These are phyloP conservation scores for Tinea trinotella DNA, from an alignment of 2,888 invertebrate species.

Conservation along the genomic window DNA sequence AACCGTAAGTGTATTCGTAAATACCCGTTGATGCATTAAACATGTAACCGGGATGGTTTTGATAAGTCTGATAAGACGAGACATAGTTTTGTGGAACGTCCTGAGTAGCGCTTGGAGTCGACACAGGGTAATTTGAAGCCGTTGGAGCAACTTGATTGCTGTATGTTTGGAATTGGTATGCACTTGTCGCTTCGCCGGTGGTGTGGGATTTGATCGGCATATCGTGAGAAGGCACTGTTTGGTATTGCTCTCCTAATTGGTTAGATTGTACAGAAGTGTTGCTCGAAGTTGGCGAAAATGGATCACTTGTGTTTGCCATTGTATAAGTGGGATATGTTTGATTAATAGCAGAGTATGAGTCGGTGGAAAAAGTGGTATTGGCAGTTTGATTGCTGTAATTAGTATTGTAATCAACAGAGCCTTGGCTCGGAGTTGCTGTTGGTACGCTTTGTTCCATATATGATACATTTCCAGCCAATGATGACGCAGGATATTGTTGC, in stretches of 20 bases:
- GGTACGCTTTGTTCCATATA: constrained; percentile 8
- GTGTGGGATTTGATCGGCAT: constrained; percentile 61
- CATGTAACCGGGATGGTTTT: constrained; percentile 75
- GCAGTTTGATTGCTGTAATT: too few species aligned
- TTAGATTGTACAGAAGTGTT: not conserved
- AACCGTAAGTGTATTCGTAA: constrained; percentile 76
- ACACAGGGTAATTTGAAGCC: not conserved
- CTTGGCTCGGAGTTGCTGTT: not conserved
- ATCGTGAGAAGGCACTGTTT: constrained; percentile 28
- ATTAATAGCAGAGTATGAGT: constrained; percentile 33
- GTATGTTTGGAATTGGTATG: not conserved
- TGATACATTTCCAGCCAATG: not conserved
- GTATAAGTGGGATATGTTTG: constrained; percentile 45
- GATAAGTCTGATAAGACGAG: constrained; percentile 29
- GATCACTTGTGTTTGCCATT: constrained; percentile 33
- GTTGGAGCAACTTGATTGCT: not conserved
- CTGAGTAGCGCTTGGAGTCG: not conserved
- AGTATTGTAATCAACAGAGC: too few species aligned
- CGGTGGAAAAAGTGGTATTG: constrained; percentile 34
- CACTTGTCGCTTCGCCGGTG: constrained; percentile 39
- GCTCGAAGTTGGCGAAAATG: constrained; percentile 27
- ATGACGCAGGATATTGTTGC: not conserved
- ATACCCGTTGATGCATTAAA: constrained; percentile 68
- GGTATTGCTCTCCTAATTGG: not conserved
- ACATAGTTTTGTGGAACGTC: not conserved